Percentiles rank a stretch among this genome's conserved stretches.
Conservation (phyloP, 2,888 invertebrate species). For the Pandemis heparana region DNA sequence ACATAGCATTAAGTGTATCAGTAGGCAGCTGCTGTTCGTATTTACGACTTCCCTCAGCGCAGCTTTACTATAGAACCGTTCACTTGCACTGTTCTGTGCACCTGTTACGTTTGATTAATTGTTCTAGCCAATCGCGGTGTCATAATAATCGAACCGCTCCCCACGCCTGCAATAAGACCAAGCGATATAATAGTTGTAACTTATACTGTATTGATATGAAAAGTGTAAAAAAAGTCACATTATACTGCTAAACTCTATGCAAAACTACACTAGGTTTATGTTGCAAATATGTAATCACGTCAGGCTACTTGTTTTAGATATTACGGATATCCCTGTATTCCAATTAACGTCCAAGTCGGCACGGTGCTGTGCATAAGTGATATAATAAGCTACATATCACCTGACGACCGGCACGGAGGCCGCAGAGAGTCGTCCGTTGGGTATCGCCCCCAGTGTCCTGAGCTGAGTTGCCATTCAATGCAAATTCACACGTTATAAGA, state of each 20-base stretch:
- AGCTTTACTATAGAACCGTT: slow-evolving; percentile 66
- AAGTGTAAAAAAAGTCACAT: neutral
- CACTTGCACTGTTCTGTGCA: slow-evolving; percentile 66
- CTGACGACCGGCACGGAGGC: slow-evolving; percentile 50
- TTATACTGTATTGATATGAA: neutral
- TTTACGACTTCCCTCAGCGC: slow-evolving; percentile 78
- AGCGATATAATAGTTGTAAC: neutral
- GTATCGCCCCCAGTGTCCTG: slow-evolving; percentile 72
- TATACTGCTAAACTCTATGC: neutral
- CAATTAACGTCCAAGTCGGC: slow-evolving; percentile 47
- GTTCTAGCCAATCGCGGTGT: slow-evolving; percentile 66
- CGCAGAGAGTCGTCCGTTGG: slow-evolving; percentile 60
- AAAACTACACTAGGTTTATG: neutral
- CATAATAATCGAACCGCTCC: slow-evolving; percentile 69
- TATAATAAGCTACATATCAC: slow-evolving; percentile 34
- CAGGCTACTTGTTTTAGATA: slow-evolving; percentile 25
- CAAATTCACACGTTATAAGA: slow-evolving; percentile 82
- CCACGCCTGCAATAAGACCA: slow-evolving; percentile 44
- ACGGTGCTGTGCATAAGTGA: slow-evolving; percentile 47
- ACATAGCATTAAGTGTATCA: slow-evolving; percentile 54
- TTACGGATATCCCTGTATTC: slow-evolving; percentile 36
- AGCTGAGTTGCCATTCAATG: slow-evolving; percentile 76
- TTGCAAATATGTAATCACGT: slow-evolving; percentile 26
- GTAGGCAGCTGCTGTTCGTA: slow-evolving; percentile 72
- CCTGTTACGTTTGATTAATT: slow-evolving; percentile 81